Evolutionary conservation across 2,888 invertebrate species (phyloP).

Genomic region (Agonopterix alstromeriana): DNA sequence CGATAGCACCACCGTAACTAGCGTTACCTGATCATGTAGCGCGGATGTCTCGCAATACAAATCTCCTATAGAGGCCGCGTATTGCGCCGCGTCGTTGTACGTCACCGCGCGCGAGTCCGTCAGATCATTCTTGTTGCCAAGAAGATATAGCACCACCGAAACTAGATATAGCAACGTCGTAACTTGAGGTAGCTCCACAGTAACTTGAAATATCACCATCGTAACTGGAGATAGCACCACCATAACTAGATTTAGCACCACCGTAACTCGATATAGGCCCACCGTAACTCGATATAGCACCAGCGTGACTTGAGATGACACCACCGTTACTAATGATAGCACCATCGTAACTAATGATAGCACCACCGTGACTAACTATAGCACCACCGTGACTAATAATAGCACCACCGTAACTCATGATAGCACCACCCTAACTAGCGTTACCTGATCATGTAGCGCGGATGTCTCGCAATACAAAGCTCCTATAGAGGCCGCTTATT

Average conservation of each 20-base stretch:
- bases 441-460: slow-evolving; percentile 83
- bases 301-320: too few relatives aligned
- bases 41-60: slow-evolving; percentile 91
- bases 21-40: slow-evolving; percentile 79
- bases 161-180: slow-evolving; percentile 85
- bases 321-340: too few relatives aligned
- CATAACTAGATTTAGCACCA: too few relatives aligned
- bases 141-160: slow-evolving; percentile 88
- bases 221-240: slow-evolving; percentile 63
- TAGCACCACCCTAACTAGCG: too few relatives aligned
- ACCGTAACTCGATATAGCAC: too few relatives aligned
- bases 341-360: too few relatives aligned
- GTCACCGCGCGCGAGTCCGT: slow-evolving; percentile 78
- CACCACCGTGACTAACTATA: too few relatives aligned
- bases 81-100: slow-evolving; percentile 83
- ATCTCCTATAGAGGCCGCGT: slow-evolving; percentile 70
- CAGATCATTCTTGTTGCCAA: slow-evolving; percentile 92
- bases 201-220: slow-evolving; percentile 72
- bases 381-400: too few relatives aligned
- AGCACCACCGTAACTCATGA: too few relatives aligned
- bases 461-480: slow-evolving; percentile 91
- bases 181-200: slow-evolving; percentile 84
- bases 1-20: too few relatives aligned
- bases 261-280: too few relatives aligned
- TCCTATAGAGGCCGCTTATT: slow-evolving; percentile 88